Evolutionary conservation across 2,113 vertebrate genomes (phyloP).

Genomic region (Nothoprocta pentlandii): DNA sequence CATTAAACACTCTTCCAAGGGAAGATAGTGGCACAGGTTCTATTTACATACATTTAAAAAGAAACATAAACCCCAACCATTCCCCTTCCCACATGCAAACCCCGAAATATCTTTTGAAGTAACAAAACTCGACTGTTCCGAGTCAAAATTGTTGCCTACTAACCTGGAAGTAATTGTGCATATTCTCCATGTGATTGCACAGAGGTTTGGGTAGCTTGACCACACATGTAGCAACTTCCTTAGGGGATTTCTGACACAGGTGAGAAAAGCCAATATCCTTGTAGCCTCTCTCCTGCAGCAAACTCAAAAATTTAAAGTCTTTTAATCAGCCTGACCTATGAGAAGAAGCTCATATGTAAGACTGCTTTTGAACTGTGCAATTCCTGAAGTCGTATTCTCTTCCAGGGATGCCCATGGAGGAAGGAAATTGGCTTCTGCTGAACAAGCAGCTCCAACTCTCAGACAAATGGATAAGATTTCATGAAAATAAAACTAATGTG

Average conservation of each 20-base stretch:
- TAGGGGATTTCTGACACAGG: constrained; percentile 86
- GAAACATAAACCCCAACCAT: background rate
- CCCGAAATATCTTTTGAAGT: background rate
- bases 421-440: background rate
- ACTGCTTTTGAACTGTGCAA: background rate
- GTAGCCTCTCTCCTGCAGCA: constrained; percentile 82
- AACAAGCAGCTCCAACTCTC: background rate
- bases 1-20: background rate
- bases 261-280: constrained; percentile 90
- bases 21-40: background rate
- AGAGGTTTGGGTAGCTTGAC: constrained; percentile 86
- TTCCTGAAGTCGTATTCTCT: background rate
- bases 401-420: background rate
- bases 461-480: background rate
- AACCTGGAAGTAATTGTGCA: constrained; percentile 97
- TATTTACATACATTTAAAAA: background rate
- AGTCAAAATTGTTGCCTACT: constrained; percentile 1
- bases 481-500: background rate
- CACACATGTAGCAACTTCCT: constrained; percentile 80
- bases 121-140: background rate
- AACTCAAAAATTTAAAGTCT: constrained; percentile 12
- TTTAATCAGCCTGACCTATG: background rate
- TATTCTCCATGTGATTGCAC: constrained; percentile 94
- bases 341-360: background rate
- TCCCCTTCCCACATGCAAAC: background rate